Evolutionary conservation across 2,888 invertebrate species (phyloP), one percentile per base, ranked within the genome.

Genomic region (Athripsodes cinereus): DNA sequence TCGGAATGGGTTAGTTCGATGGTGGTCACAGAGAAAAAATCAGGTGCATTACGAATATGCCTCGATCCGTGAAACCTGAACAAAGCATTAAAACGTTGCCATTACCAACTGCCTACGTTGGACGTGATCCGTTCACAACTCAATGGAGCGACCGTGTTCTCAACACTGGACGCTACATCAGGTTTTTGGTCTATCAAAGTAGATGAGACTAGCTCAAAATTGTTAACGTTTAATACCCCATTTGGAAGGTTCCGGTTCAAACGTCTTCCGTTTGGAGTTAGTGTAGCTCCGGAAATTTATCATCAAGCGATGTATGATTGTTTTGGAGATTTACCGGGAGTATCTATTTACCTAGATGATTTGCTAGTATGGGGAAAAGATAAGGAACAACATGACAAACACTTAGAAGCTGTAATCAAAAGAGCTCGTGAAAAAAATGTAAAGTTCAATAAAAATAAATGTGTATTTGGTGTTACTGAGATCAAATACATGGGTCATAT

Each of bases 21-120:
- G 46, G 46, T 46, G 46, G 46, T 46, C 46, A 46, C 46, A 18
- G 46, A 46, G 46, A 46, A 46, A 18, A 46, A 46, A 46, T 46
- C 46, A 18, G 46, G 46, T 16, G 18, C 13, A 11, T 46, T 46
- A 18, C 13, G 46, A 46, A 46, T 46, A 11, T 46, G 46, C 18
- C 18, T 46, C 13, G 46, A 46, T 46, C 46, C 46, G 18, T 6
- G 46, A 46, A 46, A 18, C 46, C 18, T 46, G 46, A 46, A 46
- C 46, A 46, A 46, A 46, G 46, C 46, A 16, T n/a, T n/a, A n/a
- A n/a, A n/a, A n/a, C n/a, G n/a, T n/a, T n/a, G n/a, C n/a, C n/a
- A n/a, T n/a, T n/a, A 46, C 18, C 46, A 46, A 46, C 46, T 46
- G 18, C 46, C 46, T 18, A 46, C 46, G n/a, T 46, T 46, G 18